A percentile compares a stretch with the other conserved stretches of the same genome.
These are phyloP conservation scores for Oreochromis spilurus DNA, from an alignment of 2,113 vertebrate genomes.

Conservation along the genomic window DNA sequence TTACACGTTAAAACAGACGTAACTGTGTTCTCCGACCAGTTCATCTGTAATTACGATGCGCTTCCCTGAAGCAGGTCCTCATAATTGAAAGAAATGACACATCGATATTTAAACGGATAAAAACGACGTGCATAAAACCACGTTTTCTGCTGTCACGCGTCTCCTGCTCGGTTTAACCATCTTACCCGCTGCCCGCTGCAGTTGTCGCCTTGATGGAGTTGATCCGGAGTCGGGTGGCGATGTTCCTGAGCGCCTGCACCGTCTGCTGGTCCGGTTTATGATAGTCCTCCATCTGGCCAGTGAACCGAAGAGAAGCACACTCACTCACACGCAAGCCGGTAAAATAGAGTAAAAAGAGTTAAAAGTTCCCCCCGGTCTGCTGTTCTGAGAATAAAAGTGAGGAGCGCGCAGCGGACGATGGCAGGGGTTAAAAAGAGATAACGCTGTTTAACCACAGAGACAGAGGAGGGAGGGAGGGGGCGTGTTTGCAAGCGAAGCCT, in stretches of 20 bases:
- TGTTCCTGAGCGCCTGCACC: slow-evolving; percentile 86
- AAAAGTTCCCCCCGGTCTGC: slow-evolving; percentile 10
- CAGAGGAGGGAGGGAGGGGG: background rate
- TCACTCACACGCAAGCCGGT: background rate
- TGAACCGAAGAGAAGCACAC: background rate
- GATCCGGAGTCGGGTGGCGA: slow-evolving; percentile 85
- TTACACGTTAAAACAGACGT: background rate
- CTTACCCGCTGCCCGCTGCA: slow-evolving; percentile 86
- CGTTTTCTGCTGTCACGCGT: background rate
- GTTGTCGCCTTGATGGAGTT: slow-evolving; percentile 87
- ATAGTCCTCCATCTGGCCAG: slow-evolving; percentile 83
- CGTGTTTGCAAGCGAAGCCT: slow-evolving; percentile 26
- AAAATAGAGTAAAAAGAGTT: slow-evolving; percentile 24
- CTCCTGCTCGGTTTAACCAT: background rate
- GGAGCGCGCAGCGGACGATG: background rate
- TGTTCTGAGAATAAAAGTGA: background rate
- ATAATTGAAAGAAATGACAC: background rate
- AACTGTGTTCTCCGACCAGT: background rate
- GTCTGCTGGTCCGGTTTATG: slow-evolving; percentile 93
- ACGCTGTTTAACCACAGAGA: background rate
- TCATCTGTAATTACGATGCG: background rate
- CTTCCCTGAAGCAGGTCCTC: background rate
- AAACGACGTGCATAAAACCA: background rate
- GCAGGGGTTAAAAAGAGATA: slow-evolving; percentile 50
- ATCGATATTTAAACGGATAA: background rate